phyloP scores from a whole-genome alignment of 1,140 invertebrate genomes.

The Drosophila dunni region DNA sequence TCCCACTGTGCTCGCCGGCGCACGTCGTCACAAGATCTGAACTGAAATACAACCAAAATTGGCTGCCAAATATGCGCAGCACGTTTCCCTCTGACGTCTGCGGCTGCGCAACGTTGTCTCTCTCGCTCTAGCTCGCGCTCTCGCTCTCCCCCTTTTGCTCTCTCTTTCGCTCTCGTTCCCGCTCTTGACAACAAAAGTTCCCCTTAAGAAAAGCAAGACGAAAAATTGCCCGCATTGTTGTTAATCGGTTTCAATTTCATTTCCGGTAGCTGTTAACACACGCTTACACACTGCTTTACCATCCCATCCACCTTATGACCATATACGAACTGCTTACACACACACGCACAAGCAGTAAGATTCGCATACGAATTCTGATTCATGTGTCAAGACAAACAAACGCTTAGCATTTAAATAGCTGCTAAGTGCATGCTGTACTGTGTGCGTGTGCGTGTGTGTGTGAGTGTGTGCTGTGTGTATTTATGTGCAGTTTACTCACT shows the following conservation, averaged over 20 bases:
- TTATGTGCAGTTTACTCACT: constrained; percentile 6
- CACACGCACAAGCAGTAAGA: constrained; percentile 6
- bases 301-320: constrained; percentile 55
- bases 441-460: neutral
- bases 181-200: constrained; percentile 22
- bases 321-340: constrained; percentile 40
- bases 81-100: constrained; percentile 75
- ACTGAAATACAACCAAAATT: constrained; percentile 19
- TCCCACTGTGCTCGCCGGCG: constrained; percentile 26
- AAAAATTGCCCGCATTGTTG: constrained; percentile 51
- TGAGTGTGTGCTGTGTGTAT: neutral
- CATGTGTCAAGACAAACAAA: constrained; percentile 9
- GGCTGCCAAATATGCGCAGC: constrained; percentile 59
- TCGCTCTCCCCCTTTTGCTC: constrained; percentile 3
- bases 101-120: constrained; percentile 53
- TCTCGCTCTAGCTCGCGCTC: constrained; percentile 9
- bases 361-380: constrained; percentile 49
- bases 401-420: constrained; percentile 48
- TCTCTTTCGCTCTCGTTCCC: constrained; percentile 2
- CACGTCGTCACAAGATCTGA: constrained; percentile 57
- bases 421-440: constrained; percentile 28
- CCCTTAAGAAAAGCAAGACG: neutral
- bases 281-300: constrained; percentile 57
- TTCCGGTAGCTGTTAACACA: constrained; percentile 70
- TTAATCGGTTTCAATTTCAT: constrained; percentile 71